Evolutionary conservation across 2,888 invertebrate species (phyloP), one percentile per base, ranked within the genome.

Genomic region (Muschampia plurimacula): DNA sequence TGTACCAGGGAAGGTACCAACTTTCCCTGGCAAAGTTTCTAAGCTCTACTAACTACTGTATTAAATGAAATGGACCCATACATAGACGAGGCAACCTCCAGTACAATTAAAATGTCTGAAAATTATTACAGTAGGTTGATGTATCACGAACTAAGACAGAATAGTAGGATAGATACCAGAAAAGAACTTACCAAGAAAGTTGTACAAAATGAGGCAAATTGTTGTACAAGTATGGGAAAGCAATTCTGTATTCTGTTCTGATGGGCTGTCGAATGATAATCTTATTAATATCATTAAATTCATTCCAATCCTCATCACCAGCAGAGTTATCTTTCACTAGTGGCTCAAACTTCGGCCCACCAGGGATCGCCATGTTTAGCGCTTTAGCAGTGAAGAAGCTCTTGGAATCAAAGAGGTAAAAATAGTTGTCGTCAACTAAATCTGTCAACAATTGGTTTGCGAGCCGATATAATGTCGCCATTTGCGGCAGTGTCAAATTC

Each of bases 381-480:
- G 99, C 99, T 91, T 99, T 99, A 0, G 99, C 99, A 1, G 99
- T 99, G 91, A 99, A 99, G 92, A 99, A 99, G 83, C 99, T 99
- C 92, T 99, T 99, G 15, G 99, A 97, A 90, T 99, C 99, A 91
- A 99, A 99, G 3, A 99, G 95, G 87, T 99, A 99, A 93, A 99
- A 99, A 90, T 99, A 99, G 90, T 99, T 99, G 75, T 98, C 97
- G 93, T 99, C 99, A 0, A 99, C 99, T 76, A 99, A 95, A 94
- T 99, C 99, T 12, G 99, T 99, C 52, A 99, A 93, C 71, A 99
- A 95, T 89, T 99, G 99, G 95, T 99, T 99, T 0, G 99, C 99
- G 77, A 99, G 95, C 74, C 99, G 97, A 89, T 99, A 99, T 52
- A 99, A 91, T 0, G 99, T 99, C 0, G 99, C 99, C 97, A 99